These are phyloP conservation scores for Lycopodina hypogea DNA, from an alignment of 37 sponge, comb jelly and placozoan species.

Conservation along the genomic window DNA sequence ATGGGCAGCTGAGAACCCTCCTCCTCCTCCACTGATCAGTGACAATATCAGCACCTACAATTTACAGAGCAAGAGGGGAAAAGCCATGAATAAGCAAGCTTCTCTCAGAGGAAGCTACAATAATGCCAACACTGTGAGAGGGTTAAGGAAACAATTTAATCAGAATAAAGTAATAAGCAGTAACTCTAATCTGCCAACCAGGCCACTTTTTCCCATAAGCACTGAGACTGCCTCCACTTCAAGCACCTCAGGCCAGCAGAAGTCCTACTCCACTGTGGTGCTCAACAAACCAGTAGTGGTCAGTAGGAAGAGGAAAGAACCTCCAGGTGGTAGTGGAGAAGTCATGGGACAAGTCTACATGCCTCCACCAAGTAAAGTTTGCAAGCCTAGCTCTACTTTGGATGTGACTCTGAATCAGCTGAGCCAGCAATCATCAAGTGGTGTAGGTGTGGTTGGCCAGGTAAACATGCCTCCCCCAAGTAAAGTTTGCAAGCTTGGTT, in stretches of 20 bases:
- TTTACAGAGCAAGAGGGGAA: background rate
- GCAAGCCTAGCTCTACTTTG: slow-evolving; percentile 38
- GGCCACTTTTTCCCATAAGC: background rate
- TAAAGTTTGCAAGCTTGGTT: slow-evolving; percentile 37
- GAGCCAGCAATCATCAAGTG: background rate
- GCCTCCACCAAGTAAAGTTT: slow-evolving; percentile 22
- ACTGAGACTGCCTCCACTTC: slow-evolving; percentile 1
- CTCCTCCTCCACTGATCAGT: slow-evolving; percentile 16
- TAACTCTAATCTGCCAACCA: background rate
- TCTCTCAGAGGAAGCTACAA: background rate
- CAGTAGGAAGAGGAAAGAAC: slow-evolving; percentile 26
- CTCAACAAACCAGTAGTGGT: background rate
- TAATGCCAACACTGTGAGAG: background rate
- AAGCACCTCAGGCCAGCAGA: slow-evolving; percentile 22
- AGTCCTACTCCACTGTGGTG: background rate
- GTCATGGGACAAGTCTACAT: too few species aligned
- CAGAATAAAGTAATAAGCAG: too few species aligned
- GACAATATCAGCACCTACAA: background rate
- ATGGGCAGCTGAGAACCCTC: background rate
- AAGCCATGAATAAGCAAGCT: background rate
- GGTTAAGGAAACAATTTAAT: background rate
- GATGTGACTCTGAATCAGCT: slow-evolving; percentile 49
- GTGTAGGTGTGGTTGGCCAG: too few species aligned
- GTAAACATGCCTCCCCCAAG: slow-evolving; percentile 2
- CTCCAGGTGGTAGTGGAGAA: background rate